phyloP scores from a whole-genome alignment of 2,113 vertebrate species.

The Ancistrus triradiatus region DNA sequence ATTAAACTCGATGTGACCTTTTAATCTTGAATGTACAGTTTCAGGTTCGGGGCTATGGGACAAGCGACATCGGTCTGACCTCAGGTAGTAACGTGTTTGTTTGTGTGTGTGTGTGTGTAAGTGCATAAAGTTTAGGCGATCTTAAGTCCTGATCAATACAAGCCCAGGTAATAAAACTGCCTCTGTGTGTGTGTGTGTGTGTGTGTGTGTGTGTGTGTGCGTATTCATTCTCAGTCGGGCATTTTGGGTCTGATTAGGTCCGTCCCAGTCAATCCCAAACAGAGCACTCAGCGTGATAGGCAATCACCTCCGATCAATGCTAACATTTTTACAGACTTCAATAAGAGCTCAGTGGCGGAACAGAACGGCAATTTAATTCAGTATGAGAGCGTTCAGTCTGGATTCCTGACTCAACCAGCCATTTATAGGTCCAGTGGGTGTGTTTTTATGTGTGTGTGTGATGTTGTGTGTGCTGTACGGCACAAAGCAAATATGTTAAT shows the following conservation, averaged over 20 bases:
- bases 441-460: too few relatives aligned
- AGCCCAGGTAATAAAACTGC: conserved; percentile 24
- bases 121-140: conserved; percentile 13
- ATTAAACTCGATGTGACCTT: too few relatives aligned
- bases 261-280: conserved; percentile 66
- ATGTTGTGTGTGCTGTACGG: too few relatives aligned
- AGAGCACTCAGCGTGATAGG: conserved; percentile 73
- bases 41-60: too few relatives aligned
- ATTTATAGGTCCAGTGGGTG: conserved; percentile 56
- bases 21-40: too few relatives aligned
- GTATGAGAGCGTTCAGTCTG: conserved; percentile 38
- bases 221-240: conserved; percentile 6
- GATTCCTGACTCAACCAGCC: conserved; percentile 54
- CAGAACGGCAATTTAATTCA: conserved; percentile 57
- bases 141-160: conserved; percentile 23
- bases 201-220: conserved; percentile 16
- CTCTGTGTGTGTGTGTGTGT: conserved; percentile 37
- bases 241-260: conserved; percentile 58
- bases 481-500: too few relatives aligned
- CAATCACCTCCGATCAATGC: conserved; percentile 74
- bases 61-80: too few relatives aligned
- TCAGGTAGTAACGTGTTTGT: too few relatives aligned
- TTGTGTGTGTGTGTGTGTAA: neutral
- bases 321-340: conserved; percentile 66
- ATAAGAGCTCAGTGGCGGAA: conserved; percentile 28